Percentiles rank a stretch among this genome's conserved stretches.
Evolutionary conservation across 1,140 invertebrate genomes (phyloP).

Genomic region (Oncopeltus fasciatus): DNA sequence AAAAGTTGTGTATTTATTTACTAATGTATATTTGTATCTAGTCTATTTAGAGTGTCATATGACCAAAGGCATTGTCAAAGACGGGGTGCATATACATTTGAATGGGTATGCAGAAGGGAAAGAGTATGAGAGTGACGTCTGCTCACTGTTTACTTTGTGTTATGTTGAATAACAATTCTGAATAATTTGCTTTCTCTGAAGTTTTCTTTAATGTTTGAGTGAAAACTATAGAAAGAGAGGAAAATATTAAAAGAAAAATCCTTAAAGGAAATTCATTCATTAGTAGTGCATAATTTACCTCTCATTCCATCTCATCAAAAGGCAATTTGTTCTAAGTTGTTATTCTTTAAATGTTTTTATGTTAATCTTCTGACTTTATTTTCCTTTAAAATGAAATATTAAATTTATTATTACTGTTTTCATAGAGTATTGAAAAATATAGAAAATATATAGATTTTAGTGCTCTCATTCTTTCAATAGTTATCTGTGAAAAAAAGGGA

Average conservation of each 20-base stretch:
- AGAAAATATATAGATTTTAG: neutral
- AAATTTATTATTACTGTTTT: neutral
- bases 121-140: neutral
- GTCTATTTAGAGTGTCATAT: neutral
- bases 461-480: neutral
- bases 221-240: neutral
- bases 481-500: neutral
- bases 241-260: neutral
- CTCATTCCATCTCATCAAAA: neutral
- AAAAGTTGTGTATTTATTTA: neutral
- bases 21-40: neutral
- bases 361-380: neutral
- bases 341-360: neutral
- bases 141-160: neutral
- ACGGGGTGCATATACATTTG: neutral
- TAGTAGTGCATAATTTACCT: slow-evolving; percentile 2
- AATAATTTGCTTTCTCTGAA: neutral
- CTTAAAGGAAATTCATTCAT: neutral
- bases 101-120: neutral
- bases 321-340: neutral
- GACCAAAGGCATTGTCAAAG: neutral
- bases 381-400: neutral
- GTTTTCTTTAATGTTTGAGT: neutral
- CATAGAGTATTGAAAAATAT: neutral
- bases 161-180: neutral